A percentile compares a stretch with the other conserved stretches of the same genome.
Evolutionary conservation across 2,888 invertebrate genomes (phyloP).

Genomic region (Leucania comma): DNA sequence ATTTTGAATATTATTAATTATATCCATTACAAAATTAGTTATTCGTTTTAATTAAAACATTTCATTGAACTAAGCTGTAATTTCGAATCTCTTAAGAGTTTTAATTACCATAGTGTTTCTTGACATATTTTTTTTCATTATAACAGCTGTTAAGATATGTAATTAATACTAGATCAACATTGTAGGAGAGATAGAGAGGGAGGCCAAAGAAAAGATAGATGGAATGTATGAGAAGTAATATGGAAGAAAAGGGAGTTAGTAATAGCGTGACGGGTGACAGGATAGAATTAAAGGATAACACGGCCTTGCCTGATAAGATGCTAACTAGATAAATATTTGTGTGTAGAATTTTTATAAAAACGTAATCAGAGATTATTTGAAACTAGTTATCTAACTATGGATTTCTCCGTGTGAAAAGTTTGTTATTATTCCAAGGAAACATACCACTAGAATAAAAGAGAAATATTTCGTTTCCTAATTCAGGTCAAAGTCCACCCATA

Average conservation of each 20-base stretch:
- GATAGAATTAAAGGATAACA: too few relatives aligned
- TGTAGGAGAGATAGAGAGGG: too few relatives aligned
- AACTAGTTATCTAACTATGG: not conserved
- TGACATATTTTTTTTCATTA: not conserved
- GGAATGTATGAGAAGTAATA: too few relatives aligned
- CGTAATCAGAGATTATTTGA: not conserved
- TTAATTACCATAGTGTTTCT: not conserved
- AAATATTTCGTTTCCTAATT: not conserved
- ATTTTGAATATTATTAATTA: too few relatives aligned
- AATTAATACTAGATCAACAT: not conserved
- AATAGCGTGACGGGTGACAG: too few relatives aligned
- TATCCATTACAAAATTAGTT: not conserved
- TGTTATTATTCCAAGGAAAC: not conserved
- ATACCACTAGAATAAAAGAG: not conserved
- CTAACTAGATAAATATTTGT: too few relatives aligned
- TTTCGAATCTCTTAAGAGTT: not conserved
- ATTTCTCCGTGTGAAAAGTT: not conserved
- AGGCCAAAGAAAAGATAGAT: too few relatives aligned
- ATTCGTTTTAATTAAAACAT: not conserved
- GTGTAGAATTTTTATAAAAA: not conserved
- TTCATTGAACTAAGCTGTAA: not conserved
- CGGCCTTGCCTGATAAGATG: too few relatives aligned
- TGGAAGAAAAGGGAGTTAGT: too few relatives aligned
- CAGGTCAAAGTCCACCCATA: not conserved
- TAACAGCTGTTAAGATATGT: not conserved